Evolutionary conservation across 2,797 vertebrate species (phyloP), one percentile per base, ranked within the genome.

Genomic region (Microctenopoma lineatum): DNA sequence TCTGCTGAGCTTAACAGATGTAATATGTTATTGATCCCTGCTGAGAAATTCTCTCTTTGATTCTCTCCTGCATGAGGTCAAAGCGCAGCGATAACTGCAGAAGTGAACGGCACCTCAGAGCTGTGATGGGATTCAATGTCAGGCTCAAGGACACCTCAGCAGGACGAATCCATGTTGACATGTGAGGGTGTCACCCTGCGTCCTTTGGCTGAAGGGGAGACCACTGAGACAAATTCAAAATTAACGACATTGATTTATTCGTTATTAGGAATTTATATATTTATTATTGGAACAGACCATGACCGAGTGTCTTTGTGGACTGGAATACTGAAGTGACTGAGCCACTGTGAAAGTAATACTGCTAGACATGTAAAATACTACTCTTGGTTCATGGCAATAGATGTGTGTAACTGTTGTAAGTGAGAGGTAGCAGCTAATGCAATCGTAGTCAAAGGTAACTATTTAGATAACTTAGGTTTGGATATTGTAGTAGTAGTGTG

Each of bases 1-100:
- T 83, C 73, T 74, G 46, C 27, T 5, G 46, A 63, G 47, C 56
- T 55, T 34, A 65, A 79, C 81, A 82, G 84, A 75, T 83, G 81
- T 77, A 54, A 81, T 77, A 75, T 77, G 79, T 80, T 78, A 89
- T 87, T 55, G 85, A 87, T 89, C 85, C 80, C 83, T 18, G 69
- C 68, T 84, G 79, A 84, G 71, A 71, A 38, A 75, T 75, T 63
- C 46, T 57, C 36, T 59, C 25, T 66, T 56, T 48, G 52, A 66
- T 63, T 75, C 52, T 60, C 58, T 83, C 57, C 71, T 52, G 73
- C 53, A 21, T 10, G 54, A 75, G 81, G 87, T 83, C 71, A 79
- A 68, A 79, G 67, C 29, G 11, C 65, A 21, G 70, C 15, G 5
- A 52, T 41, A 8, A 59, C 63, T 45, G 10, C 66, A 47, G 70